Conservation (phyloP, 2,888 invertebrate species). For the Campopleginae sp. region DNA sequence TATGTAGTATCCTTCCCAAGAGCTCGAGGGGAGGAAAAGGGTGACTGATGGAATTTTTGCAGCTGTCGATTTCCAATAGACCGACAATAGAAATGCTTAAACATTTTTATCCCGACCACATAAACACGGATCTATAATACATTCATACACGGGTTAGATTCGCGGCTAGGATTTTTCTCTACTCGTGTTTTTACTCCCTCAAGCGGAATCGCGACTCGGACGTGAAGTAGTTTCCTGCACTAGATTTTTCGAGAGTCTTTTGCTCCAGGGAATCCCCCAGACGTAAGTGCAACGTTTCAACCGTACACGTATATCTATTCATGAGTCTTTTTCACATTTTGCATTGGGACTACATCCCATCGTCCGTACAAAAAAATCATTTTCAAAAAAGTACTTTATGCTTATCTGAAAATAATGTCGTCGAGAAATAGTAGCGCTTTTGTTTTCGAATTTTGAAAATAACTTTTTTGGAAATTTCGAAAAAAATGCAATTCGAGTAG, state of each 20-base stretch:
- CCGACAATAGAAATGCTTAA: slow-evolving; percentile 64
- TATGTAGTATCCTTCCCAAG: slow-evolving; percentile 45
- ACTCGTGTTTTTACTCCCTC: slow-evolving; percentile 29
- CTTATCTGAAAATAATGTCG: neutral
- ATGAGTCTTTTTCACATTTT: slow-evolving; percentile 1
- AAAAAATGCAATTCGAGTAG: neutral
- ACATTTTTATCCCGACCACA: slow-evolving; percentile 32
- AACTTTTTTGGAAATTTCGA: too few species aligned
- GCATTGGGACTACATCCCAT: neutral
- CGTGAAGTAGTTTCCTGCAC: slow-evolving; percentile 32
- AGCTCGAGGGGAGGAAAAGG: slow-evolving; percentile 21
- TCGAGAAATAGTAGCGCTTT: neutral
- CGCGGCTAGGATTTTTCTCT: slow-evolving; percentile 43
- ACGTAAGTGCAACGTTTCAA: slow-evolving; percentile 40
- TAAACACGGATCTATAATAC: neutral
- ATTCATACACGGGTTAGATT: slow-evolving; percentile 8
- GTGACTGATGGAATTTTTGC: slow-evolving; percentile 58
- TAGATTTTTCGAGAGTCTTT: slow-evolving; percentile 34
- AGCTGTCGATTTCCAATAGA: slow-evolving; percentile 69
- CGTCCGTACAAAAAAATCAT: neutral
- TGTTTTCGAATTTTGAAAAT: too few species aligned
- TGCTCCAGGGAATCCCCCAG: slow-evolving; percentile 36
- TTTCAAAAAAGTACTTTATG: neutral
- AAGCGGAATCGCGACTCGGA: slow-evolving; percentile 45
- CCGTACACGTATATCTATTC: neutral